These are phyloP conservation scores for Caenorhabditis sp. DNA, from an alignment of 2,888 invertebrate species.

Conservation along the genomic window DNA sequence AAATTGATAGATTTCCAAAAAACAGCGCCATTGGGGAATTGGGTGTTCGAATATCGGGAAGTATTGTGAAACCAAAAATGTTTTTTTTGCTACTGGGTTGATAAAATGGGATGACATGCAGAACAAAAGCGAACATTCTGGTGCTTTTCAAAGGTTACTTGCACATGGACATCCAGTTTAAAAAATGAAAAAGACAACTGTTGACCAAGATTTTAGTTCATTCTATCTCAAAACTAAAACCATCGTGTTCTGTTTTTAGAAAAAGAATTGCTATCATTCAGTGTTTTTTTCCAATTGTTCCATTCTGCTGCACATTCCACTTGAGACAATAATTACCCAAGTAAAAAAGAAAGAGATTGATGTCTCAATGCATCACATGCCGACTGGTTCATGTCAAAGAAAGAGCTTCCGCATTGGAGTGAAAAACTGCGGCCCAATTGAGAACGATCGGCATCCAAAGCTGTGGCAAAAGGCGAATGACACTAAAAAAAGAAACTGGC, in stretches of 20 bases:
- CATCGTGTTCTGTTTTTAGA: no score
- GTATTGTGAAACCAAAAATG: conserved; percentile 30
- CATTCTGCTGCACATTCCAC: conserved; percentile 6
- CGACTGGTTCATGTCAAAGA: conserved; percentile 29
- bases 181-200: no score
- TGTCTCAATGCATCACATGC: conserved; percentile 49
- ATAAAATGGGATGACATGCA: conserved; percentile 1
- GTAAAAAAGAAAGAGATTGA: conserved; percentile 49
- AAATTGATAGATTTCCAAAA: conserved; percentile 42
- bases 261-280: no score
- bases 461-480: conserved; percentile 25
- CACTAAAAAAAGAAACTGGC: conserved; percentile 58
- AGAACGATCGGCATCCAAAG: conserved; percentile 35
- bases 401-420: conserved; percentile 42
- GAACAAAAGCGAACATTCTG: conserved; percentile 38
- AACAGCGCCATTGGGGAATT: conserved; percentile 46
- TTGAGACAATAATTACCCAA: conserved; percentile 57
- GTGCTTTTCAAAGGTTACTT: not conserved
- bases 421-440: conserved; percentile 41
- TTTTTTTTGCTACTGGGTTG: not conserved
- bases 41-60: conserved; percentile 19
- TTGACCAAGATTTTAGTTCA: no score
- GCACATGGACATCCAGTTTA: not conserved
- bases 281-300: no score
- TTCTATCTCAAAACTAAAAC: no score